These are phyloP conservation scores for Laterallus jamaicensis DNA, from an alignment of 2,113 vertebrate species.

Conservation along the genomic window DNA sequence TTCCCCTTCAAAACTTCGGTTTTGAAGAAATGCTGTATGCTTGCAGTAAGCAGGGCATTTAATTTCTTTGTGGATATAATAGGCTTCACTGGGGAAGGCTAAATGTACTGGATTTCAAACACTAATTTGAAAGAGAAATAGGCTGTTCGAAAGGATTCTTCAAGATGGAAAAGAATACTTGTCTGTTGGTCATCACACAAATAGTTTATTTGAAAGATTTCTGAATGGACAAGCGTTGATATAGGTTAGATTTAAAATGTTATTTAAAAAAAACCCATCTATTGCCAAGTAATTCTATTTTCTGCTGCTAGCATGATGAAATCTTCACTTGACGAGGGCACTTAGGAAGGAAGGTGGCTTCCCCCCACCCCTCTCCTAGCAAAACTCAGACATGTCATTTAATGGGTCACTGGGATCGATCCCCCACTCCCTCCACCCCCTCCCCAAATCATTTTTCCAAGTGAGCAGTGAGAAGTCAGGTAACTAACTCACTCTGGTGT, in stretches of 20 bases:
- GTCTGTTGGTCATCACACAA: background rate
- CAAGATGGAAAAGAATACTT: background rate
- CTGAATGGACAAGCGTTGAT: background rate
- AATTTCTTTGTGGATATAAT: background rate
- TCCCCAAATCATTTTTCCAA: background rate
- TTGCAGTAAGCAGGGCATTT: background rate
- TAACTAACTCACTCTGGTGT: background rate
- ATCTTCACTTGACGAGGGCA: background rate
- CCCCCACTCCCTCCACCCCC: background rate
- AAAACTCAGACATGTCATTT: background rate
- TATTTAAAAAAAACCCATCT: background rate
- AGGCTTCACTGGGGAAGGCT: background rate
- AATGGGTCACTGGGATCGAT: background rate
- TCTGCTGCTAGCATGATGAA: slow-evolving; percentile 1
- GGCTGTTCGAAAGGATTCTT: background rate
- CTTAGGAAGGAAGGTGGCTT: background rate
- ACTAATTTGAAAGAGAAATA: background rate
- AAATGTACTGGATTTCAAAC: background rate
- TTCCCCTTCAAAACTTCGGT: background rate
- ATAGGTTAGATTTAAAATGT: background rate
- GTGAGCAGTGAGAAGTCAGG: background rate
- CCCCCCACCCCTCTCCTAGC: background rate
- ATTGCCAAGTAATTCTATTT: background rate
- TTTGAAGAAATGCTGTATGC: background rate
- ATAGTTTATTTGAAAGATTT: background rate